Evolutionary conservation across 2,113 vertebrate genomes (phyloP).

Genomic region (Microtus richardsoni): DNA sequence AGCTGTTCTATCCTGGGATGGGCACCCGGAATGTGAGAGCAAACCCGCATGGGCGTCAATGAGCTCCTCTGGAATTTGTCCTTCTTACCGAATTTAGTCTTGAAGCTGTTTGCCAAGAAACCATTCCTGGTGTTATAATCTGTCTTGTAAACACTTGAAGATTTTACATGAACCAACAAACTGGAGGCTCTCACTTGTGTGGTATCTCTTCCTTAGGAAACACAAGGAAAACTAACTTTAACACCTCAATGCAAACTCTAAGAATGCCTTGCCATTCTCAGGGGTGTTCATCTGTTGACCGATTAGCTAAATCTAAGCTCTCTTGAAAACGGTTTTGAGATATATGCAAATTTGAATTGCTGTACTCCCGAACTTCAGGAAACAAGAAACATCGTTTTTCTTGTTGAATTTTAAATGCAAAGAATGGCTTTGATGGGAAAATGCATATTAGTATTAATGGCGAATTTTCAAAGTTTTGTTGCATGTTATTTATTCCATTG

Average conservation of each 20-base stretch:
- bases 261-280: neutral
- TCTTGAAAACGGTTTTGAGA: constrained; percentile 2
- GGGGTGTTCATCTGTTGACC: constrained; percentile 40
- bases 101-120: neutral
- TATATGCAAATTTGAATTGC: neutral
- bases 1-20: neutral
- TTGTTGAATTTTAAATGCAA: constrained; percentile 39
- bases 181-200: constrained; percentile 15
- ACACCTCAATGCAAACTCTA: constrained; percentile 50
- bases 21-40: neutral
- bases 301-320: constrained; percentile 15
- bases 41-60: neutral
- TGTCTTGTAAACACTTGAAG: neutral
- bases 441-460: constrained; percentile 35
- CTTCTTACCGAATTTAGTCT: neutral
- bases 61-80: neutral
- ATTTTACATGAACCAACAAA: constrained; percentile 20
- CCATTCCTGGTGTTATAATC: constrained; percentile 32
- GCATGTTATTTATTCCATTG: neutral
- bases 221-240: constrained; percentile 45
- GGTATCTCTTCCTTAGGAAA: neutral
- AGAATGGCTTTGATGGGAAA: constrained; percentile 44
- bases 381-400: neutral
- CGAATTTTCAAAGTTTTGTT: neutral
- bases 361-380: constrained; percentile 2